A percentile compares a stretch with the other conserved stretches of the same genome.
Evolutionary conservation across 2,797 vertebrate species (phyloP).

Genomic region (Acomys russatus): DNA sequence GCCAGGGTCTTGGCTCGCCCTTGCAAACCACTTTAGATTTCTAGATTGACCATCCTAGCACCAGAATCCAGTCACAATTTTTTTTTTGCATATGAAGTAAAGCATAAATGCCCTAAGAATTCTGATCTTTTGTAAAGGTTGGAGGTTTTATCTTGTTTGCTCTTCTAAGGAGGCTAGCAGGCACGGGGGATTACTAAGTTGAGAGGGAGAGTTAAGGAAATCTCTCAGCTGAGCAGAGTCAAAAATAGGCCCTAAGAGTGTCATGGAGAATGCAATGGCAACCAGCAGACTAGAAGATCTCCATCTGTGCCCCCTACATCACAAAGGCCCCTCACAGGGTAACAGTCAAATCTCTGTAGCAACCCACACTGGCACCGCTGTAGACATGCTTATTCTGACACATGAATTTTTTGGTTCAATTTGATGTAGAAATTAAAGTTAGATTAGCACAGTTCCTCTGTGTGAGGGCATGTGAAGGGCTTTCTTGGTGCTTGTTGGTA

Average conservation of each 20-base stretch:
- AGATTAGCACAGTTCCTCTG: constrained; percentile 74
- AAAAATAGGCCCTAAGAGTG: constrained; percentile 49
- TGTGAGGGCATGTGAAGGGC: background rate
- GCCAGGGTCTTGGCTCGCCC: background rate
- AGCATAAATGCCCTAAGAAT: constrained; percentile 20
- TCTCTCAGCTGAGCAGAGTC: background rate
- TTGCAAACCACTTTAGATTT: background rate
- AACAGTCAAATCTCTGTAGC: constrained; percentile 71
- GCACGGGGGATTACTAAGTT: background rate
- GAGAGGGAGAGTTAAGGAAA: background rate
- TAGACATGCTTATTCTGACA: constrained; percentile 79
- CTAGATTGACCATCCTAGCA: background rate
- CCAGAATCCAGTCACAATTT: background rate
- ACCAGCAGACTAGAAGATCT: constrained; percentile 52
- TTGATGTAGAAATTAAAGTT: constrained; percentile 84
- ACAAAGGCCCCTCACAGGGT: constrained; percentile 34
- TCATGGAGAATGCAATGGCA: constrained; percentile 52
- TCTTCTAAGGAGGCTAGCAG: constrained; percentile 22
- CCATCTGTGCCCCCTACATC: constrained; percentile 46
- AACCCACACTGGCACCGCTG: constrained; percentile 72
- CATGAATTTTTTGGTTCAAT: constrained; percentile 84
- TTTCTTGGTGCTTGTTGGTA: background rate
- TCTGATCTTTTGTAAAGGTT: constrained; percentile 20
- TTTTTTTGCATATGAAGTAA: background rate
- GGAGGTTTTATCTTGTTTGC: background rate